Evolutionary conservation across 2,797 vertebrate species (phyloP), one percentile per base, ranked within the genome.

Genomic region (Lindbergichthys nudifrons): DNA sequence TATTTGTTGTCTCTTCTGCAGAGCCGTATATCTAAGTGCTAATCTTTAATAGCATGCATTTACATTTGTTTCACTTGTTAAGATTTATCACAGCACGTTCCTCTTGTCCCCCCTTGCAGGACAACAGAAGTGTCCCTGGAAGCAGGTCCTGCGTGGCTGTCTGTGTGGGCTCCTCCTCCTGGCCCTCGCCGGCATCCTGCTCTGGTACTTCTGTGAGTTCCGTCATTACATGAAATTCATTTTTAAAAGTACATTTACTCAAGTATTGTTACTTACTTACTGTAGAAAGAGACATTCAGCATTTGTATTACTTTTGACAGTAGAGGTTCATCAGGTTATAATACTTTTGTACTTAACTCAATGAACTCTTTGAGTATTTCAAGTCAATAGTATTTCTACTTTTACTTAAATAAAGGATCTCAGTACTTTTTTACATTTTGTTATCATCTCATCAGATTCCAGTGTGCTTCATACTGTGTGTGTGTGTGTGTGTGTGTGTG

Each of bases 201-300:
- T 96, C 65, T 97, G 97, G 97, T 96, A 94, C 86, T 97, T 96
- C 78, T 66, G 97, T 99, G 93, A 96, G 97, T 90, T 53, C 2
- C 21, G 0, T 36, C 13, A 19, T 48, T 12, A 36, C 3, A 5
- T 10, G 12, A 16, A 7, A 36, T 41, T 50, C 11, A 32, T 36
- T 36, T 36, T 7, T 5, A 5, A 32, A 32, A 32, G 30, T 32
- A 32, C 30, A 32, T 32, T 32, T 36, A 36, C 7, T 36, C 32
- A 9, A 36, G 32, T 9, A 36, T 36, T 36, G 7, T 36, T 5
- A 36, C 32, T 36, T 36, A 36, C 6, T 7, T 36, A 36, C 32
- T 36, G 32, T 36, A 36, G 8, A 36, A 36, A 36, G 6, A 36
- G 6, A 36, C 32, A 36, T 36, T 36, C 32, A 7, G 8, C 32